Evolutionary conservation across 2,888 invertebrate species (phyloP).

Genomic region (Hemaris fuciformis): DNA sequence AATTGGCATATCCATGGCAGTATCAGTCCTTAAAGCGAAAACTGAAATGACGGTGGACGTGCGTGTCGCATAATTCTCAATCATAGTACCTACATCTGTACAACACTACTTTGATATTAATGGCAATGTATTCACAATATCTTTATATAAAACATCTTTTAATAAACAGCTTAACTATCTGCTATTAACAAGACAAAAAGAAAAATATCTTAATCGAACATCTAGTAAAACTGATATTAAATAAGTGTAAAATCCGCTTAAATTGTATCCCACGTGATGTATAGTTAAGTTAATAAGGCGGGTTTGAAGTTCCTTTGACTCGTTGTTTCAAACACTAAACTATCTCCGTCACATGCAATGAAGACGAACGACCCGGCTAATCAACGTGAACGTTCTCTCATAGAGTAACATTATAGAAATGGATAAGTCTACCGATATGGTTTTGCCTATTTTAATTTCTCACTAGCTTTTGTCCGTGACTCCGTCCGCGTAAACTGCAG

Average conservation of each 20-base stretch:
- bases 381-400: constrained; percentile 52
- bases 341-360: constrained; percentile 75
- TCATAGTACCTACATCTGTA: no score
- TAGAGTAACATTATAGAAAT: not conserved
- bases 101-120: no score
- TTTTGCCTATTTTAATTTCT: not conserved
- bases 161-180: no score
- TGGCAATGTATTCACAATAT: no score
- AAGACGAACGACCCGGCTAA: constrained; percentile 76
- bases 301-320: constrained; percentile 31
- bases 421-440: not conserved
- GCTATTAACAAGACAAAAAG: no score
- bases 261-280: constrained; percentile 14
- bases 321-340: constrained; percentile 62
- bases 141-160: no score
- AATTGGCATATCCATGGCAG: no score
- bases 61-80: no score
- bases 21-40: no score
- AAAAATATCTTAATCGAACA: not conserved
- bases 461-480: not conserved
- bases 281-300: constrained; percentile 23
- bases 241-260: not conserved
- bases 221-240: not conserved
- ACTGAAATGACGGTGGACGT: no score
- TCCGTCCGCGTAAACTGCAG: no score